Evolutionary conservation across 2,888 invertebrate species (phyloP), one percentile per base, ranked within the genome.

Genomic region (Molanna angustata): DNA sequence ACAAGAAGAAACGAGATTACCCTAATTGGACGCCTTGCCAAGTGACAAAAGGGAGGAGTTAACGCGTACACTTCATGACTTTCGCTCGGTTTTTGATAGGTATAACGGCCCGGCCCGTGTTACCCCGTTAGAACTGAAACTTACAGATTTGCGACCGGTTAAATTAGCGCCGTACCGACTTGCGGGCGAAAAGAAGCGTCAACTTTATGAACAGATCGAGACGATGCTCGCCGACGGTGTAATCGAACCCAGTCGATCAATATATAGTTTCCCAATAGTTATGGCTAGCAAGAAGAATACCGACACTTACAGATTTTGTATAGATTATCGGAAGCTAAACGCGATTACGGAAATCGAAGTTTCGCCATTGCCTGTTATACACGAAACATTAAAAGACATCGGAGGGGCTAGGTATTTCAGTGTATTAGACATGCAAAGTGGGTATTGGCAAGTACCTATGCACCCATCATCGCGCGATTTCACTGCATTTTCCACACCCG

Each of bases 401-500:
- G n/a, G n/a, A n/a, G n/a, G n/a, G n/a, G n/a, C n/a, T n/a, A n/a
- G n/a, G n/a, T n/a, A n/a, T n/a, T n/a, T n/a, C n/a, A n/a, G n/a
- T n/a, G n/a, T 27, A 4, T 27, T 4, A 27, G 11, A 4, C 11
- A 2, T 41, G 20, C 3, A 1, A 1, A 41, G 13, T 9, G 20
- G 21, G 14, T 41, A 41, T 13, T 41, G 41, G 41, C 41, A 41
- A 14, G n/a, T 41, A 7, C 21, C 41, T 4, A 2, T 41, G 3
- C 9, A 41, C 20, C 4, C 11, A 2, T 11, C 3, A 4, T 41
- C 41, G 4, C 1, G 4, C 4, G n/a, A 19, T 4, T 19, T 35
- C 6, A 47, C 47, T 1, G 47, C 47, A 1, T 47, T 47, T 9
- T 4, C 40, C 3, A 49, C 49, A 1, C 33, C 45, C 1, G 45